A percentile compares a stretch with the other conserved stretches of the same genome.
phyloP scores from a whole-genome alignment of 2,797 vertebrate genomes.

The Trichosurus vulpecula region DNA sequence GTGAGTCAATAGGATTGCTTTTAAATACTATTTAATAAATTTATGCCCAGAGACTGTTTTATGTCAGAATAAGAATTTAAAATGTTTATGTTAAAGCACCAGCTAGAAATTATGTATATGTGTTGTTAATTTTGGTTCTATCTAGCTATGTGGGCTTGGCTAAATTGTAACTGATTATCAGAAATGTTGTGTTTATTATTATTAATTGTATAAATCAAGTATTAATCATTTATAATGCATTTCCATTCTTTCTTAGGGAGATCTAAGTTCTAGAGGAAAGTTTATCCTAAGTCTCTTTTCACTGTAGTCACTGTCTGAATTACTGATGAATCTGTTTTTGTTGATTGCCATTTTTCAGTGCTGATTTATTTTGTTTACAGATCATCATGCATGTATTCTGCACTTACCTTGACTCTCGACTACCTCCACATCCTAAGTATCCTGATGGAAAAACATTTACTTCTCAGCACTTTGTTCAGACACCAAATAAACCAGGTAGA shows the following conservation, averaged over 20 bases:
- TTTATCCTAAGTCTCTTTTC: neutral
- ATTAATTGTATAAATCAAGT: neutral
- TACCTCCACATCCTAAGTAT: constrained; percentile 97
- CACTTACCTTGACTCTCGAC: constrained; percentile 96
- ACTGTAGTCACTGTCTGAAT: neutral
- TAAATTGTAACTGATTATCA: constrained; percentile 24
- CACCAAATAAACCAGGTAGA: constrained; percentile 94
- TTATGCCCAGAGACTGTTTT: neutral
- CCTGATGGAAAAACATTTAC: constrained; percentile 98
- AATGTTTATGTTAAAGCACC: constrained; percentile 45
- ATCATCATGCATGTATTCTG: constrained; percentile 96
- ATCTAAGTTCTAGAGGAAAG: neutral
- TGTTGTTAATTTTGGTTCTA: constrained; percentile 53
- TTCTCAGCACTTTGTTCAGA: constrained; percentile 95
- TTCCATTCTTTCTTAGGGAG: constrained; percentile 36
- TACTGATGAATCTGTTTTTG: neutral
- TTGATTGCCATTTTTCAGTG: neutral
- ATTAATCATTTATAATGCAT: neutral
- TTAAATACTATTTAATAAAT: neutral
- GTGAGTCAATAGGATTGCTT: constrained; percentile 84
- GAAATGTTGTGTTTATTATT: constrained; percentile 15
- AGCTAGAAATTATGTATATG: constrained; percentile 32
- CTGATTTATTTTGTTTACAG: constrained; percentile 77
- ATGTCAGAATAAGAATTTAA: constrained; percentile 54
- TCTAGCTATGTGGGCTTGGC: constrained; percentile 22